Evolutionary conservation across 2,113 vertebrate species (phyloP).

Genomic region (Hydropotes inermis): DNA sequence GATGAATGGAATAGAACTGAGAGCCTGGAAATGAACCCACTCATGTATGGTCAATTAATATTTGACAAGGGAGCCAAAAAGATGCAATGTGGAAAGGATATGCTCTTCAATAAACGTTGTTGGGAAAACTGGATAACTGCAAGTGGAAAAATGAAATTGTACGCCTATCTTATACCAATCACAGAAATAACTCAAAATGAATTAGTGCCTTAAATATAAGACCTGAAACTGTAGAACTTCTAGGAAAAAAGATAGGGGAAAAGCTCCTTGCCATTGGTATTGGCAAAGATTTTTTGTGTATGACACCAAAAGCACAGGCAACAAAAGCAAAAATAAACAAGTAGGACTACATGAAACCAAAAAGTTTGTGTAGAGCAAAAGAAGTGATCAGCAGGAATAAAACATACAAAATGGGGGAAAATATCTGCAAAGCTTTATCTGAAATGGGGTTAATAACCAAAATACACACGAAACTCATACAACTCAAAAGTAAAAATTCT

Average conservation of each 20-base stretch:
- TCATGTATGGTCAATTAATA: background rate
- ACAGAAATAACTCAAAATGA: background rate
- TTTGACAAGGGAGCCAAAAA: background rate
- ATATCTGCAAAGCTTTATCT: background rate
- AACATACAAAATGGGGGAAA: background rate
- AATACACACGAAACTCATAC: background rate
- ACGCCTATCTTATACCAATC: background rate
- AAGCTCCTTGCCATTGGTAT: background rate
- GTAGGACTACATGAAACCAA: background rate
- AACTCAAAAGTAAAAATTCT: background rate
- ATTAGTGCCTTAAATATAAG: background rate
- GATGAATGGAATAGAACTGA: background rate
- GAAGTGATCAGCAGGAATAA: background rate
- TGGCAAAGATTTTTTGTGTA: background rate
- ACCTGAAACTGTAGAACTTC: background rate
- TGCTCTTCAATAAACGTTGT: background rate
- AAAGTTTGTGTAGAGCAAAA: background rate
- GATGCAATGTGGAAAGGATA: background rate
- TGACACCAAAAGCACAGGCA: background rate
- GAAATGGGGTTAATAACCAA: background rate
- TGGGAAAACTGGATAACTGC: background rate
- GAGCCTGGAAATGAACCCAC: background rate
- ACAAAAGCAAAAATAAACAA: background rate
- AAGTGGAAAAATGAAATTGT: background rate
- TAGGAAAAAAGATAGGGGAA: background rate